Evolutionary conservation across 2,113 vertebrate species (phyloP).

Genomic region (Syngnathus typhle): DNA sequence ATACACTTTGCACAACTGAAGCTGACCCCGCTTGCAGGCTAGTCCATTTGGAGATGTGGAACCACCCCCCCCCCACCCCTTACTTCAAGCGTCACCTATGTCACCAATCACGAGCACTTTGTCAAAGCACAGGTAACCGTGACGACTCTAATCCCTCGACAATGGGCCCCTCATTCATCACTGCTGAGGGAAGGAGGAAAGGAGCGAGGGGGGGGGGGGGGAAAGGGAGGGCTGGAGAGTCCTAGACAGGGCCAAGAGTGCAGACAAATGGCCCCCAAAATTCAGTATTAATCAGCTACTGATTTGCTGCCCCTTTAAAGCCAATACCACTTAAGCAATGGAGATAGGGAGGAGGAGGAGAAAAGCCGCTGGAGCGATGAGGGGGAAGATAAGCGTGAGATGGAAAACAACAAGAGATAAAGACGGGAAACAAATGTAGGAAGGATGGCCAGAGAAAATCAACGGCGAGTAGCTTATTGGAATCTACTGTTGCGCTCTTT

Average conservation of each 20-base stretch:
- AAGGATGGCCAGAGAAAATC: conserved; percentile 13
- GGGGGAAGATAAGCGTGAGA: conserved; percentile 14
- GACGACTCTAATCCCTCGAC: conserved; percentile 69
- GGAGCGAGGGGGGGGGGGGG: conserved; percentile 18
- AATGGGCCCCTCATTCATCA: conserved; percentile 69
- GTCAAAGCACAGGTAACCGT: conserved; percentile 71
- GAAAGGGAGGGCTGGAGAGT: conserved; percentile 16
- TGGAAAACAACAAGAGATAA: conserved; percentile 18
- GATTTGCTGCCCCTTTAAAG: conserved; percentile 72
- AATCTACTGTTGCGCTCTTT: conserved; percentile 40
- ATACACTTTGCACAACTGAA: conserved; percentile 42
- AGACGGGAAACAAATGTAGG: conserved; percentile 19
- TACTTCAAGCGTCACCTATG: conserved; percentile 20
- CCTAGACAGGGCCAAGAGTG: conserved; percentile 59
- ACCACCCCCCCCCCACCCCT: conserved; percentile 10
- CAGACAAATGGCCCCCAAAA: conserved; percentile 73
- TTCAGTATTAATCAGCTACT: conserved; percentile 73
- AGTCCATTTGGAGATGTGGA: conserved; percentile 40
- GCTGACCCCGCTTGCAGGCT: conserved; percentile 27
- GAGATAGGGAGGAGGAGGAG: conserved; percentile 24
- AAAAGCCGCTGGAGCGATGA: neutral
- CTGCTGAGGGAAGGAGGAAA: conserved; percentile 40
- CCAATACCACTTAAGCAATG: conserved; percentile 69
- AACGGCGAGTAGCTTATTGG: conserved; percentile 35
- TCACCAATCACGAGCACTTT: conserved; percentile 70